Conservation (phyloP, 1,140 invertebrate genomes). For the Onthophagus taurus region DNA sequence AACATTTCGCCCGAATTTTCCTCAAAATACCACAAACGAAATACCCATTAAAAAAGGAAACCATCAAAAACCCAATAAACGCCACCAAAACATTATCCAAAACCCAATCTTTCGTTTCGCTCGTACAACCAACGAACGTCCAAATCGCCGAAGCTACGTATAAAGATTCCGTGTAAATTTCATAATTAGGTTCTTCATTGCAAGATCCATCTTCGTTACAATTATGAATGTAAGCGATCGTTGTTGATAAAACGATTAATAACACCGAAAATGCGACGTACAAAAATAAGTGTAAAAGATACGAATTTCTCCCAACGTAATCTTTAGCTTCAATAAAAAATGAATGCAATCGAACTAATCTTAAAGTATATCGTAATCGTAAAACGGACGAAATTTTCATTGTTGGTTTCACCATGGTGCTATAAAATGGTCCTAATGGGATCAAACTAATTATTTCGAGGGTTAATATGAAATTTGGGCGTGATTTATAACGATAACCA, state of each 20-base stretch:
- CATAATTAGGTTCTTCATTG: too few species aligned
- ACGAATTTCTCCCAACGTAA: slow-evolving; percentile 3
- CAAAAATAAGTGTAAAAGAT: background rate
- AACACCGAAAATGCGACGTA: background rate
- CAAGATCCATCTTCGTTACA: background rate
- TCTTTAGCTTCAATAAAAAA: background rate
- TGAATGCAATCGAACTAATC: background rate
- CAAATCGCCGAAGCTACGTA: background rate
- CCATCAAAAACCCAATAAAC: background rate
- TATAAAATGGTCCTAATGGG: slow-evolving; percentile 8
- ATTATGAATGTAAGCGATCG: background rate
- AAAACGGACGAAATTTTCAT: background rate
- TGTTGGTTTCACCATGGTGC: background rate
- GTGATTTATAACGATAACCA: background rate
- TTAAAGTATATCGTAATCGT: slow-evolving; percentile 7
- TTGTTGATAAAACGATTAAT: background rate
- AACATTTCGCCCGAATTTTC: background rate
- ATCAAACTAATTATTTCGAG: slow-evolving; percentile 3
- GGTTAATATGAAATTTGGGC: background rate
- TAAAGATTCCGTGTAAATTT: background rate
- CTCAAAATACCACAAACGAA: slow-evolving; percentile 3
- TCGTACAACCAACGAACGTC: background rate
- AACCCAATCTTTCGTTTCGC: background rate
- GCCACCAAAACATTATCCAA: background rate
- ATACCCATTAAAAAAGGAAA: background rate